Conservation (phyloP, 2,888 invertebrate species). For the Torymus aiolomorphi region DNA sequence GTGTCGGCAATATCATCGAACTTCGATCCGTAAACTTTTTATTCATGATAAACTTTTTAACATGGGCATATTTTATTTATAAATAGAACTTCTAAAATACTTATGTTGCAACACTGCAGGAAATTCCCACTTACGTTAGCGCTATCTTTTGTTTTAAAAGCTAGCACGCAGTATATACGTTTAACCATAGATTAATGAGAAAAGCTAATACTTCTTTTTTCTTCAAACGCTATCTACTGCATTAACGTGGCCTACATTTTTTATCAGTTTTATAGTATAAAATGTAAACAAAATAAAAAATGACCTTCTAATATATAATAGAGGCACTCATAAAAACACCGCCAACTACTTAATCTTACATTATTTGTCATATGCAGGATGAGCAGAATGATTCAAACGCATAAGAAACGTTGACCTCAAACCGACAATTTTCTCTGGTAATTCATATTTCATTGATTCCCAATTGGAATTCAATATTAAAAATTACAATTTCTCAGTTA, state of each 20-base stretch:
- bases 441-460: too few relatives aligned
- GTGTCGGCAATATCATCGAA: not conserved
- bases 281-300: too few relatives aligned
- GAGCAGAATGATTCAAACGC: not conserved
- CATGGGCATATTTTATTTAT: not conserved
- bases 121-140: slow-evolving; percentile 12
- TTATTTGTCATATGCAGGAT: not conserved
- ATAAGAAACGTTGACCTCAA: slow-evolving; percentile 26
- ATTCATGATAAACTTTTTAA: not conserved
- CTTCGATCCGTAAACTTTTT: not conserved
- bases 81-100: not conserved
- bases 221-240: too few relatives aligned
- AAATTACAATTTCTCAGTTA: too few relatives aligned
- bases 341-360: not conserved
- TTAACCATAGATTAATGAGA: too few relatives aligned
- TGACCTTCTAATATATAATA: too few relatives aligned
- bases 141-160: not conserved
- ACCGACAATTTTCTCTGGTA: not conserved
- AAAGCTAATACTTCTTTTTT: too few relatives aligned
- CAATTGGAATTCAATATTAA: too few relatives aligned
- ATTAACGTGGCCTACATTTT: too few relatives aligned
- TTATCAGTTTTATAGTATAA: too few relatives aligned
- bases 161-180: not conserved
- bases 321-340: not conserved
- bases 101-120: not conserved